Conservation (phyloP, 2,797 vertebrate genomes). For the Brotula barbata region DNA sequence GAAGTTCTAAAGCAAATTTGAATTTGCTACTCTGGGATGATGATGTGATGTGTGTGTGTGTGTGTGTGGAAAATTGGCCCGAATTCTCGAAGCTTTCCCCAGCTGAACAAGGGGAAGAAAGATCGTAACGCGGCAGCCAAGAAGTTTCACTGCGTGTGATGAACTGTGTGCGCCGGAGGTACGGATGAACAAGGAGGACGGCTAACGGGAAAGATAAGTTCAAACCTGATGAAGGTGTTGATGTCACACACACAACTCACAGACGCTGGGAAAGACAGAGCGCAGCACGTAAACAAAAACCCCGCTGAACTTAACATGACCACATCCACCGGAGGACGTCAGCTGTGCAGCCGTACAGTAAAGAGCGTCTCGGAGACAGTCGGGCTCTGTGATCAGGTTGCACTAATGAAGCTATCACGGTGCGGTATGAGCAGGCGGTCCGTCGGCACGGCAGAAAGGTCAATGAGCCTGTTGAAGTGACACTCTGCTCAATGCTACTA, state of each 20-base stretch:
- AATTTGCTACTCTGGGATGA: too few relatives aligned
- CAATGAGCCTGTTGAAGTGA: conserved; percentile 55
- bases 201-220: background rate
- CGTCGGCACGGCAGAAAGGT: conserved; percentile 49
- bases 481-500: conserved; percentile 51
- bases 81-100: background rate
- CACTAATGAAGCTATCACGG: conserved; percentile 50
- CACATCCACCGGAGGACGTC: conserved; percentile 4
- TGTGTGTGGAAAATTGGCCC: background rate
- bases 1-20: too few relatives aligned
- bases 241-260: background rate
- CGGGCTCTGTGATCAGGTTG: conserved; percentile 24
- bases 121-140: background rate
- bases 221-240: conserved; percentile 2
- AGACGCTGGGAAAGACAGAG: background rate
- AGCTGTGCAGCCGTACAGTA: conserved; percentile 7
- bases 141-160: background rate
- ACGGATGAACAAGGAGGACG: background rate
- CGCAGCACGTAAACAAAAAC: conserved; percentile 7
- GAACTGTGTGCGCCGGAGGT: conserved; percentile 8
- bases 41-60: background rate
- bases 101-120: background rate
- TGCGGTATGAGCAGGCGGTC: conserved; percentile 14
- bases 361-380: background rate
- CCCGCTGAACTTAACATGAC: conserved; percentile 7